Base-by-base conservation (phyloP, 2,797 vertebrate species). In the Allobates femoralis region DNA sequence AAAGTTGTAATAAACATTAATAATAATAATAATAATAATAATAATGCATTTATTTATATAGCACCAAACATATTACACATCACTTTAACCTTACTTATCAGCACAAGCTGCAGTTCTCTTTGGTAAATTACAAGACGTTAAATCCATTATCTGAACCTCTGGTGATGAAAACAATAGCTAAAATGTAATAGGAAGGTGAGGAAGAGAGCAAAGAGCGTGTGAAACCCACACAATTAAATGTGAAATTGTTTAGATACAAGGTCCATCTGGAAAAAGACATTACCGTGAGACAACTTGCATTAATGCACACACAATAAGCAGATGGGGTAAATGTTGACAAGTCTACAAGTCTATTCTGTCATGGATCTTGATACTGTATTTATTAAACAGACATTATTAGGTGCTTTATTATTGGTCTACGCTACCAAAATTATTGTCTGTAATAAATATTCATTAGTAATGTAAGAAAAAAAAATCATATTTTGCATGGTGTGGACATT, bases 111-210 rank as follows among this genome's bases (percentile, higher is more conserved):
- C 55, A 80, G n/a, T 8, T 1, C 46, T 80, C 37, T n/a, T 23
- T 37, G 34, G 67, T 46, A 71, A 69, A 69, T 37, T 3, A 10
- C 66, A 69, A 69, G 19, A 85, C 32, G 55, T 60, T 74, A 50
- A 80, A 86, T 26, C 62, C 67, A 81, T 81, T 79, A 81, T 30
- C 30, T 32, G 50, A 60, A 58, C 19, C 55, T 51, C 41, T 79
- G 56, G 66, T 81, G 67, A 75, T 53, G 71, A 81, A 86, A 81
- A 76, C 46, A 86, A 86, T 76, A 86, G 41, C 78, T 75, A 28
- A n/a, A 28, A 55, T 67, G 55, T 75, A 86, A 53, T 81, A 86
- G 85, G 32, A 79, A 81, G 78, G 23, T 81, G 78, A 81, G 78
- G 30, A 51, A 56, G 26, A 80, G 69, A 76, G 79, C n/a, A n/a